Percentiles rank a stretch among this genome's conserved stretches.
Evolutionary conservation across 2,888 invertebrate genomes (phyloP).

Genomic region (Deladenus siricidicola): DNA sequence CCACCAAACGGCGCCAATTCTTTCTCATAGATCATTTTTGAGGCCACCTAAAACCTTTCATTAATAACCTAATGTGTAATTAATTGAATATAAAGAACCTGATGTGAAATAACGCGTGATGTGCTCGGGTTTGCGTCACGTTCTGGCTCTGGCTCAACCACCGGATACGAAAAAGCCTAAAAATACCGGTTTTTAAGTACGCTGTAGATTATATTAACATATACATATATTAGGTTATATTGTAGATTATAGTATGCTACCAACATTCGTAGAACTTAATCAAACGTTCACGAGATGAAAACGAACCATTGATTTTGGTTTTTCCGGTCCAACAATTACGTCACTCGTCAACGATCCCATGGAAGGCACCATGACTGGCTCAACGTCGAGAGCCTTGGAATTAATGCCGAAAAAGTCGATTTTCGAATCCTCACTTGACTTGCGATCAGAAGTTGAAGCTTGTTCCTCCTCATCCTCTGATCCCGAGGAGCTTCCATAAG

Average conservation of each 20-base stretch:
- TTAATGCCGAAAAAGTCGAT: constrained; percentile 14
- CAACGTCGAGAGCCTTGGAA: not conserved
- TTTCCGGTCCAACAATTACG: constrained; percentile 3
- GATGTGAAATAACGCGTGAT: constrained; percentile 9
- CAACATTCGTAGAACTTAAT: too few species aligned
- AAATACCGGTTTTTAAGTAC: too few species aligned
- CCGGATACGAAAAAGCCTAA: too few species aligned
- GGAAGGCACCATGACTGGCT: not conserved
- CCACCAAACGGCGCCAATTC: constrained; percentile 33
- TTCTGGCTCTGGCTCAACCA: too few species aligned
- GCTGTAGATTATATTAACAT: too few species aligned
- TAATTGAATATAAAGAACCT: constrained; percentile 1
- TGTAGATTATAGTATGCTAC: too few species aligned
- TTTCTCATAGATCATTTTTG: constrained; percentile 24
- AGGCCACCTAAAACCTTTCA: constrained; percentile 11
- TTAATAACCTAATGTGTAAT: not conserved
- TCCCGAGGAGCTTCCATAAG: constrained; percentile 1
- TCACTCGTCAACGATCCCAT: not conserved
- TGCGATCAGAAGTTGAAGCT: not conserved
- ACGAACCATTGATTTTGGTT: too few species aligned
- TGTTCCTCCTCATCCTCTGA: constrained; percentile 1
- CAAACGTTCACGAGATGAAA: too few species aligned
- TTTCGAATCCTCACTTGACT: not conserved
- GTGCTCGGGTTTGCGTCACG: not conserved
- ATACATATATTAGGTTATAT: too few species aligned